Evolutionary conservation across 1,140 invertebrate species (phyloP).

Genomic region (Ceratina japonica): DNA sequence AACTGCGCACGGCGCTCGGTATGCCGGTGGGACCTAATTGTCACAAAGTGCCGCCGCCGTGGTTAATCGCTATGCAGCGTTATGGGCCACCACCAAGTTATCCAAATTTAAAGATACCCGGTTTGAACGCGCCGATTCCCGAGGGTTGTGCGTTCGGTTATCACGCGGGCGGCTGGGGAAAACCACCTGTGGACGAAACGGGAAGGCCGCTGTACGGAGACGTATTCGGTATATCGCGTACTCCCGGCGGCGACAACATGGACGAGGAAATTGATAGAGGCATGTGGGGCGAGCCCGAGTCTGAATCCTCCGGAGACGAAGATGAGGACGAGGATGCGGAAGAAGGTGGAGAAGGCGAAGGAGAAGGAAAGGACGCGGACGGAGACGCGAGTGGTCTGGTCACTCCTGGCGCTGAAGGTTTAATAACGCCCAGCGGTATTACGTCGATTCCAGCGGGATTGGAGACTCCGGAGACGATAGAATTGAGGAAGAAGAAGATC

Average conservation of each 20-base stretch:
- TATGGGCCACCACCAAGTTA: conserved; percentile 99
- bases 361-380: conserved; percentile 85
- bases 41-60: conserved; percentile 96
- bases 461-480: conserved; percentile 99
- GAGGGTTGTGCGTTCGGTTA: conserved; percentile 99
- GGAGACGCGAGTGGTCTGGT: conserved; percentile 86
- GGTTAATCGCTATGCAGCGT: conserved; percentile 99
- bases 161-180: conserved; percentile 99
- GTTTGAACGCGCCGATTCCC: conserved; percentile 95
- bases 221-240: conserved; percentile 90
- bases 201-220: conserved; percentile 99
- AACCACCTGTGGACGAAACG: conserved; percentile 99
- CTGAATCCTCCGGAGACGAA: conserved; percentile 94
- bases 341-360: conserved; percentile 85
- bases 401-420: conserved; percentile 90
- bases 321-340: conserved; percentile 90
- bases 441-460: conserved; percentile 96
- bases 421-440: conserved; percentile 97
- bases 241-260: conserved; percentile 81
- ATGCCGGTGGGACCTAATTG: conserved; percentile 98
- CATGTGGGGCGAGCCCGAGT: conserved; percentile 98
- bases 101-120: conserved; percentile 98
- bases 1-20: conserved; percentile 96
- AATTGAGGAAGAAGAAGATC: conserved; percentile 97
- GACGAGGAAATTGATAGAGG: conserved; percentile 96